Percentiles rank a stretch among this genome's conserved stretches.
Evolutionary conservation across 2,888 invertebrate species (phyloP).

Genomic region (Drosophila prolongata): DNA sequence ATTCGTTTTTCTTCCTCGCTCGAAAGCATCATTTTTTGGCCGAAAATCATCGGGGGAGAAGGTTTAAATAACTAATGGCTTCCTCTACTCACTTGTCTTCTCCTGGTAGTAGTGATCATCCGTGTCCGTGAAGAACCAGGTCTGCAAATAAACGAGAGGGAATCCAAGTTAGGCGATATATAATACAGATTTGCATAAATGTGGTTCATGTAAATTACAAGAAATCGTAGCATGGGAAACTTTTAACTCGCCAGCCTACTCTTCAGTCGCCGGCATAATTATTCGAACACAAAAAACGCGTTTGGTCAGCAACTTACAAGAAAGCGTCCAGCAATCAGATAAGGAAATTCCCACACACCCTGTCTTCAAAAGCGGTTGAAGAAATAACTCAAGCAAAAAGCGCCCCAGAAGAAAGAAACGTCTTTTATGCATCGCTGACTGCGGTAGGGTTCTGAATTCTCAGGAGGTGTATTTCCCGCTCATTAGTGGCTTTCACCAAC

Average conservation of each 20-base stretch:
- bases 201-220: conserved; percentile 46
- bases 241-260: conserved; percentile 14
- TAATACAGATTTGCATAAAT: conserved; percentile 17
- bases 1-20: conserved; percentile 46
- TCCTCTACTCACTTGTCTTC: conserved; percentile 91
- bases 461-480: conserved; percentile 17
- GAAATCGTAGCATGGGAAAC: conserved; percentile 37
- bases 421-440: conserved; percentile 68
- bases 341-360: conserved; percentile 75
- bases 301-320: conserved; percentile 54
- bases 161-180: conserved; percentile 40
- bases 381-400: conserved; percentile 56
- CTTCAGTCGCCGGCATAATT: conserved; percentile 34
- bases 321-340: conserved; percentile 67
- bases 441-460: conserved; percentile 42
- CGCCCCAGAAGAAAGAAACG: conserved; percentile 19
- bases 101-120: conserved; percentile 92
- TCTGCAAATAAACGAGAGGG: conserved; percentile 87
- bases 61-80: conserved; percentile 39
- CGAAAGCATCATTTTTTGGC: conserved; percentile 28
- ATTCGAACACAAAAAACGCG: conserved; percentile 48
- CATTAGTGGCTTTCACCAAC: conserved; percentile 40
- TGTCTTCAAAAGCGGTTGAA: conserved; percentile 50
- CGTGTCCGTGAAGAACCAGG: conserved; percentile 97
- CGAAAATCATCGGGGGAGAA: conserved; percentile 4